Evolutionary conservation across 2,113 vertebrate genomes (phyloP), one percentile per base, ranked within the genome.

Genomic region (Mesocricetus auratus): DNA sequence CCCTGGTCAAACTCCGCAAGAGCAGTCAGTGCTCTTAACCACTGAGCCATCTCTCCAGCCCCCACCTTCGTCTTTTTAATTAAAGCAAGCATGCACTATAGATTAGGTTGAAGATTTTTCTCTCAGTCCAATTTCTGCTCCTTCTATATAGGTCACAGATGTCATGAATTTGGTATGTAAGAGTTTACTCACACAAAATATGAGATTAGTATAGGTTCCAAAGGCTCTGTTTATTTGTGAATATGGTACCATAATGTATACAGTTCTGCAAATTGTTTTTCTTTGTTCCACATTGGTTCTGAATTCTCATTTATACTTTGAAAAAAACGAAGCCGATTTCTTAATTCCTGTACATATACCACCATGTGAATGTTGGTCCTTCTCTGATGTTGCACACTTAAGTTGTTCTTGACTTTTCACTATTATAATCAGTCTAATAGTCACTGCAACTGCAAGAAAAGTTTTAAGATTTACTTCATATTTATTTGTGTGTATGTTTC

Each of bases 271-370:
- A 45, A 26, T 86, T 58, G 12, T 10, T 85, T 81, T 94, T 64
- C 47, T 39, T 71, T 19, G 36, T 29, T 96, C 53, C 64, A n/a
- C 64, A 81, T 1, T 45, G 47, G 58, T 91, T 90, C 73, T 79
- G 47, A 91, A 90, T 58, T 81, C 50, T 58, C 89, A 86, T 60
- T 74, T 89, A 78, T n/a, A 42, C n/a, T n/a, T 92, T 81, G 89
- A 62, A 24, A 83, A 74, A 36, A 66, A 83, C 4, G 39, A 26
- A 68, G 36, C 24, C 50, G 78, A 9, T 93, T n/a, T 31, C 62
- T 81, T 96, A 12, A 13, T 45, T 71, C 45, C 75, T 62, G 7
- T 26, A 31, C 39, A 77, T 79, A 58, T 50, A 69, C 13, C 45
- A 74, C 22, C 22, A 45, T 85, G 88, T 77, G 75, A 60, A 93